Evolutionary conservation across 2,797 vertebrate genomes (phyloP).

Genomic region (Darevskia nairensis): DNA sequence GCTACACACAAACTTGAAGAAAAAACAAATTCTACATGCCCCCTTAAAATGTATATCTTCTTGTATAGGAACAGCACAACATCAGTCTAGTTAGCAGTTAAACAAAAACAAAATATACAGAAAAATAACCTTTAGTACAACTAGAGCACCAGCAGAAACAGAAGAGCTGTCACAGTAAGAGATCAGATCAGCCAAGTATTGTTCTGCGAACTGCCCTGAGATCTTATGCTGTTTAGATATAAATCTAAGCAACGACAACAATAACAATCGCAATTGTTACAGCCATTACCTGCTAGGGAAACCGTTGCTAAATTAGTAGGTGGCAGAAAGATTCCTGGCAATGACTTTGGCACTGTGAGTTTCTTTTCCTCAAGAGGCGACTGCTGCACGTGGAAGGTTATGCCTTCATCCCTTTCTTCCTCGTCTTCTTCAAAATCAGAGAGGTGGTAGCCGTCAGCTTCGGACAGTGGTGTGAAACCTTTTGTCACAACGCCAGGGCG

Average conservation of each 20-base stretch:
- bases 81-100: too few relatives aligned
- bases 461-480: slow-evolving; percentile 88
- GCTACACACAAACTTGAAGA: not conserved
- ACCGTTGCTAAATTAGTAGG: slow-evolving; percentile 67
- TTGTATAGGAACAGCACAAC: not conserved
- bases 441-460: slow-evolving; percentile 85
- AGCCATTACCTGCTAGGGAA: slow-evolving; percentile 76
- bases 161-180: not conserved
- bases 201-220: too few relatives aligned
- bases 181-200: not conserved
- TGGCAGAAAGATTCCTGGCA: slow-evolving; percentile 79
- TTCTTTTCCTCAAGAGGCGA: slow-evolving; percentile 80
- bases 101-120: not conserved
- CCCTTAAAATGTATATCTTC: not conserved
- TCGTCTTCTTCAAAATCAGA: slow-evolving; percentile 95
- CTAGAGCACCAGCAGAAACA: not conserved
- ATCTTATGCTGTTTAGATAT: too few relatives aligned
- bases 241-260: too few relatives aligned
- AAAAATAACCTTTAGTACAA: not conserved
- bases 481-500: slow-evolving; percentile 97
- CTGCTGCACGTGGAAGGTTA: slow-evolving; percentile 89
- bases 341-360: slow-evolving; percentile 56
- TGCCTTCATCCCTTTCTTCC: slow-evolving; percentile 85
- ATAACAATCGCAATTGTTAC: not conserved
- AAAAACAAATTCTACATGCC: too few relatives aligned